Evolutionary conservation across 1,140 invertebrate genomes (phyloP), one percentile per base, ranked within the genome.

Genomic region (Samia ricini): DNA sequence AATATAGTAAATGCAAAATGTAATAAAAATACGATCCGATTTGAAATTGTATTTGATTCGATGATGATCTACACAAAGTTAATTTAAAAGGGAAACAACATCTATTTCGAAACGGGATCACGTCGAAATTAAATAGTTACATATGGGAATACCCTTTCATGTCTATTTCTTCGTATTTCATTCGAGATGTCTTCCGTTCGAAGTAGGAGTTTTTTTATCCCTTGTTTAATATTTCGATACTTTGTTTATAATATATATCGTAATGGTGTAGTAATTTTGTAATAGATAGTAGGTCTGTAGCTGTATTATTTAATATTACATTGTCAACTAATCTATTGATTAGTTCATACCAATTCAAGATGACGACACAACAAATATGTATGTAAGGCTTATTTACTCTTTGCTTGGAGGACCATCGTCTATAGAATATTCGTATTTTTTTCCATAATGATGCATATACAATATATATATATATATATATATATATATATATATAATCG

Each of bases 141-240:
- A 42, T 42, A 15, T 42, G 33, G 7, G 33, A 42, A 10, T 42
- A 1, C 33, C 33, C 33, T 54, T 69, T 50, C 24, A 26, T 65
- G 62, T 55, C n/a, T 29, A 21, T 36, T 60, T 51, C 0, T 8
- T 24, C 21, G 18, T 24, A 22, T 12, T 26, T 60, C 49, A 29
- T 60, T 23, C 18, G 23, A 49, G 2, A 61, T 66, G 61, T 72
- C 60, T 69, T 60, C 66, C 69, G 65, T 57, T n/a, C 24, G 18
- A 58, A n/a, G 15, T 51, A 56, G 20, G 5, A 49, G 26, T 10
- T 59, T 0, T 19, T 24, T 23, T 36, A 24, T 42, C 2, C 24
- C 12, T 56, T 6, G 8, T 26, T 36, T 29, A 22, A 56, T 62
- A 24, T 49, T 56, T 62, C 24, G 18, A 23, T 33, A 56, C 52